Base-by-base conservation (phyloP, 2,797 vertebrate species). In the Loris lydekkerianus region DNA sequence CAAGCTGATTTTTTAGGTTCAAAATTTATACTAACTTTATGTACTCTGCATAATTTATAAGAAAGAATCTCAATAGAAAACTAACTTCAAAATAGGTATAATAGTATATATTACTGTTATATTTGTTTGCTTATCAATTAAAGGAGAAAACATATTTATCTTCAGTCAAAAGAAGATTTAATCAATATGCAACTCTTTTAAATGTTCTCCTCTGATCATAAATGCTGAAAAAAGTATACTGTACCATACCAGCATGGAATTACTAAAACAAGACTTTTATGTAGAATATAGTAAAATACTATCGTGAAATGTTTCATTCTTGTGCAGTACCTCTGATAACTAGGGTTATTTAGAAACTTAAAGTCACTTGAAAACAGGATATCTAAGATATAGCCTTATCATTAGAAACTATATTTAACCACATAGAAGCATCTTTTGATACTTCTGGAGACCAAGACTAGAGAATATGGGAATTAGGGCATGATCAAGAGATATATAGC, bases 11-110 rank as follows among this genome's bases (percentile, higher is more conserved):
- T 81, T 69, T 73, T 23, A n/a, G 58, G 8, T 49, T 8, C 49
- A 29, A 94, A 95, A 83, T n/a, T 58, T 11, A 53, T 53, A 5
- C 5, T 9, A 69, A 69, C 34, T 11, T 65, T 65, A 29, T 40
- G 49, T 11, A 92, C 9, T 0, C 5, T 72, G 81, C 14, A 34
- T 11, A 56, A 17, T 61, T 78, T 11, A 60, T 92, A 91, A 72
- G 27, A 94, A 86, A n/a, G n/a, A n/a, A n/a, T 0, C 5, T 56
- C 10, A 96, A 37, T 9, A 84, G 7, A 83, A 95, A 86, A 65
- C 13, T 6, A n/a, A n/a, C n/a, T n/a, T 0, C 9, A 20, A 43
- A 40, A 27, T n/a, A 7, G 21, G 0, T 86, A 46, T 27, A 67
- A 63, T 78, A n/a, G 2, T 29, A 85, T 73, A 1, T 43, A 82